These are phyloP conservation scores for Picathartes gymnocephalus DNA, from an alignment of 2,113 vertebrate genomes.

Conservation along the genomic window DNA sequence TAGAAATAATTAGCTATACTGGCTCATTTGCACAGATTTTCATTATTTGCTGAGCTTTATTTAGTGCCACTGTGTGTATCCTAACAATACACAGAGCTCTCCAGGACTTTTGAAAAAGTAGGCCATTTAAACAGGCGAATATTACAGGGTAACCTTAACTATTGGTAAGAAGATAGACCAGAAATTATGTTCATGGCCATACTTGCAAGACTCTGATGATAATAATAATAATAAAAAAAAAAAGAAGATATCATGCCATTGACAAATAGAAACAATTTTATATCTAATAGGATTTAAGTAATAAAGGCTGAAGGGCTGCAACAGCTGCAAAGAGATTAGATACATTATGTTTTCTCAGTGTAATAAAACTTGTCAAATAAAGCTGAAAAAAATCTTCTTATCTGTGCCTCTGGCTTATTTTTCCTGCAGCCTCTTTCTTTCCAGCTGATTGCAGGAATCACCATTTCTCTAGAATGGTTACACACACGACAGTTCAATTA, in stretches of 20 bases:
- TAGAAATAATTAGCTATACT: slow-evolving; percentile 18
- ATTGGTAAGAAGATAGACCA: slow-evolving; percentile 35
- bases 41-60: slow-evolving; percentile 2
- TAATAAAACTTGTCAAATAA: slow-evolving; percentile 71
- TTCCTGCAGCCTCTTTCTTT: slow-evolving; percentile 56
- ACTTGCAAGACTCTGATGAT: slow-evolving; percentile 21
- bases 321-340: slow-evolving; percentile 66
- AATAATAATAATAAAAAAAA: slow-evolving; percentile 48
- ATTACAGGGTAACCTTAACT: slow-evolving; percentile 17
- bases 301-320: slow-evolving; percentile 64
- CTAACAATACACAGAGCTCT: neutral
- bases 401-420: slow-evolving; percentile 55
- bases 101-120: slow-evolving; percentile 30
- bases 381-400: slow-evolving; percentile 69
- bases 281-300: slow-evolving; percentile 68
- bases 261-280: slow-evolving; percentile 68
- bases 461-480: slow-evolving; percentile 54
- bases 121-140: slow-evolving; percentile 10
- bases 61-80: neutral
- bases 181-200: slow-evolving; percentile 19
- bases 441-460: slow-evolving; percentile 38
- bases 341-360: slow-evolving; percentile 54
- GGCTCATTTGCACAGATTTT: neutral
- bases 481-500: slow-evolving; percentile 58
- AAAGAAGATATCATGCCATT: slow-evolving; percentile 48